Base-by-base conservation (phyloP, 2,797 vertebrate species). In the Triplophysa bombifrons region DNA sequence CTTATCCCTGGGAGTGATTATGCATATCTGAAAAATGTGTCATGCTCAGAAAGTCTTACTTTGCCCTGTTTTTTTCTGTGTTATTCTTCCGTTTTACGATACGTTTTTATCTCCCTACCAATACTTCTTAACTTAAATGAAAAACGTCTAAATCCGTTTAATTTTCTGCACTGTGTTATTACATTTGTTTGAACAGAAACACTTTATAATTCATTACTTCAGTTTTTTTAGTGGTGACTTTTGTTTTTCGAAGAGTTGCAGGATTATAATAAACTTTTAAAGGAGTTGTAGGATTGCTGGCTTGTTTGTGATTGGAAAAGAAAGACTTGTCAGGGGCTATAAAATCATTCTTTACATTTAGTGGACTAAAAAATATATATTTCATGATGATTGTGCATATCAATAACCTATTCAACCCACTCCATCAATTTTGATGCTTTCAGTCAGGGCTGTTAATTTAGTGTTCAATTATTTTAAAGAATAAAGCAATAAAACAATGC, bases 1-100 rank as follows among this genome's bases (percentile, higher is more conserved):
- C 88, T 89, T 85, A 89, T 76, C 80, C 78, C 75, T 84, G 80
- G 76, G 74, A 53, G 81, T 83, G 81, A 87, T 89, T 80, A 89
- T 90, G 83, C 89, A 90, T 91, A 89, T 92, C 82, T 84, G 12
- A 6, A 83, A 86, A 88, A 82, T 77, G 74, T 11, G 13, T 20
- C 60, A 34, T 17, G 25, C 44, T 22, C 61, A 30, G 25, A 72
- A 27, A 7, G 25, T 48, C 58, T 65, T 53, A 30, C 48, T 41
- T 66, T 66, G 48, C 30, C 2, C 9, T 27, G 25, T 6, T 51
- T 17, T 68, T 83, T 81, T 65, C 70, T 50, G n/a, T 4, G 14
- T 19, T 25, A 78, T 86, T 19, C 9, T 25, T 48, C 8, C 53
- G 55, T 81, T 83, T 78, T 46, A 78, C 16, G 16, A 34, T 34